These are phyloP conservation scores for Cranoglanis bouderius DNA, from an alignment of 2,113 vertebrate species.

Conservation along the genomic window DNA sequence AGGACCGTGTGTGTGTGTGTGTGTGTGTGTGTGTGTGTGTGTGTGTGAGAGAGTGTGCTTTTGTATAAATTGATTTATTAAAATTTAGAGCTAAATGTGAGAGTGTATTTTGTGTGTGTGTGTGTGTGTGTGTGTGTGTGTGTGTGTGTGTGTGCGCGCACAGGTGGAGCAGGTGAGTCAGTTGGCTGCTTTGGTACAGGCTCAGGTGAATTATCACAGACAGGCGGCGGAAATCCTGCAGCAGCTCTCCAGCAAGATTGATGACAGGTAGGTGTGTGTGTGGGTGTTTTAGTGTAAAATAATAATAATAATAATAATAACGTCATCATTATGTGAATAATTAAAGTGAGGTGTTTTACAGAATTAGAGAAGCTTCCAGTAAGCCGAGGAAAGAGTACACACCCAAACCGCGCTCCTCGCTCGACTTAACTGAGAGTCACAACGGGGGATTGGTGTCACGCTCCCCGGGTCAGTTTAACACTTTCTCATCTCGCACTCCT, in stretches of 20 bases:
- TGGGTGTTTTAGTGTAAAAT: background rate
- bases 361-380: conserved; percentile 87
- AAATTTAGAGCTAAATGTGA: background rate
- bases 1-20: conserved; percentile 62
- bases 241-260: conserved; percentile 88
- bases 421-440: conserved; percentile 90
- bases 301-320: background rate
- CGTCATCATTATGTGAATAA: background rate
- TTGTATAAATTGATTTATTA: background rate
- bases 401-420: conserved; percentile 88
- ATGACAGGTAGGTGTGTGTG: conserved; percentile 80
- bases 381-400: conserved; percentile 88
- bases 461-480: conserved; percentile 81
- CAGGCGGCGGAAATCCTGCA: conserved; percentile 91
- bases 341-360: conserved; percentile 55
- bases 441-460: conserved; percentile 92
- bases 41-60: background rate
- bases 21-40: conserved; percentile 23
- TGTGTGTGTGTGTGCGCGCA: conserved; percentile 29
- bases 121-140: conserved; percentile 5
- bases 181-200: conserved; percentile 91
- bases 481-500: background rate
- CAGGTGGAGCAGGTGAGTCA: conserved; percentile 99
- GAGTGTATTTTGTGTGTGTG: background rate
- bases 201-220: conserved; percentile 95